Base-by-base conservation (phyloP, 2,113 vertebrate genomes). In the Sterrhoptilus dennistouni region DNA sequence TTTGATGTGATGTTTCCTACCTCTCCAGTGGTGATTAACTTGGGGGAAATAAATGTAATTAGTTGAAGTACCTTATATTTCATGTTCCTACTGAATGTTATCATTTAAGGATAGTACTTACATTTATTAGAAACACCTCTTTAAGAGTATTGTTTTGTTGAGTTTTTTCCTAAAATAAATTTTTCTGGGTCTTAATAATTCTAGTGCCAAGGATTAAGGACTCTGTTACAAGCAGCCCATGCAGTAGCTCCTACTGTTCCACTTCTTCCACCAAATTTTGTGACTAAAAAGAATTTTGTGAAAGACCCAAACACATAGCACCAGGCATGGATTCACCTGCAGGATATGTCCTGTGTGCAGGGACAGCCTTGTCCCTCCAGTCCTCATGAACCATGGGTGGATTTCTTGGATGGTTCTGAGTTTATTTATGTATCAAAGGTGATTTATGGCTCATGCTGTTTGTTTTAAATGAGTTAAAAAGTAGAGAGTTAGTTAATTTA, bases 351-450 rank as follows among this genome's bases (percentile, higher is more conserved):
- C 28, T 69, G 7, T 3, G 10, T 31, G 15, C 11, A 6, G 72
- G 25, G 12, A 47, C 10, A 36, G 9, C 17, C 29, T 47, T 21
- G 40, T 9, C 9, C 15, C 33, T 52, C 24, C 52, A 9, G 1
- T 18, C 5, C 5, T 27, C 0, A 0, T 8, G 42, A 59, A 44
- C 6, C 11, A 45, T 5, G 19, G 14, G 7, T n/a, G 36, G 23
- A 21, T n/a, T 47, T 85, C 12, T 40, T 47, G 16, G 17, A 4
- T 11, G 27, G 7, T 15, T 56, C 50, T 25, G 14, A 35, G 24
- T 69, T 64, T 74, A 22, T 71, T 85, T 49, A 14, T 0, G 0
- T 24, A 19, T 35, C 36, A 65, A 56, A 53, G 3, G 19, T 0
- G 0, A 50, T 70, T 53, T 54, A 33, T 50, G 11, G 12, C 25